Percentiles rank a stretch among this genome's conserved stretches.
Conservation (phyloP, 1,140 invertebrate genomes). For the Cherax destructor region DNA sequence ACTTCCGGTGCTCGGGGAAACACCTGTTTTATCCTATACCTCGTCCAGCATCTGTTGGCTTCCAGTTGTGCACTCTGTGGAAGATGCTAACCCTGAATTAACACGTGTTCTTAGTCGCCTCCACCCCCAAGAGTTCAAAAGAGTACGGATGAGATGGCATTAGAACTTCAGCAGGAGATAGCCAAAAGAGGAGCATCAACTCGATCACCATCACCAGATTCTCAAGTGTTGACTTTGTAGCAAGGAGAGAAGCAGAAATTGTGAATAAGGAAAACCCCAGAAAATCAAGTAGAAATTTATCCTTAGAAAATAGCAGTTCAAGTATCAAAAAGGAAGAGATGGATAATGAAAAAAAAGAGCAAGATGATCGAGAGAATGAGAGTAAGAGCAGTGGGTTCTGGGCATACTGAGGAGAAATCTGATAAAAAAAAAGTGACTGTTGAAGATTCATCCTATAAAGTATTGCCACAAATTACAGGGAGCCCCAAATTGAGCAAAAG, state of each 20-base stretch:
- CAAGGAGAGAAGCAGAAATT: conserved; percentile 33
- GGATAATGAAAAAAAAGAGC: conserved; percentile 68
- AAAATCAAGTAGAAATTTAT: conserved; percentile 2
- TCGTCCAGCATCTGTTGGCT: conserved; percentile 47
- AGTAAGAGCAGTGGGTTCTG: conserved; percentile 20
- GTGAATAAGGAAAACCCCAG: neutral
- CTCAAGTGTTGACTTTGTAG: conserved; percentile 50
- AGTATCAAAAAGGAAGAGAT: conserved; percentile 66
- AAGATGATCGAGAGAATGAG: conserved; percentile 64
- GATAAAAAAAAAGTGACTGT: conserved; percentile 12
- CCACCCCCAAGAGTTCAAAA: conserved; percentile 29
- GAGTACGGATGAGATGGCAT: conserved; percentile 50
- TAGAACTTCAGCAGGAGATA: conserved; percentile 51
- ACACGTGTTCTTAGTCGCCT: neutral
- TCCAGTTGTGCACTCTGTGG: conserved; percentile 32
- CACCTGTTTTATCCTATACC: conserved; percentile 46
- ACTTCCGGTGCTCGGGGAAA: conserved; percentile 47
- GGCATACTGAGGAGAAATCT: neutral
- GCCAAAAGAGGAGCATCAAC: conserved; percentile 37
- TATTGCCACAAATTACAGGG: conserved; percentile 7
- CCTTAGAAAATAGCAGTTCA: conserved; percentile 17
- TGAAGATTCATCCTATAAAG: conserved; percentile 24
- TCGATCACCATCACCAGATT: conserved; percentile 62
- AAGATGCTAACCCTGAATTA: conserved; percentile 17
- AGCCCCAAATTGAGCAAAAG: conserved; percentile 46